Evolutionary conservation across 53 echinoderm and acorn worm species (phyloP), one percentile per base, ranked within the genome.

Genomic region (Temnopleurus reevesii): DNA sequence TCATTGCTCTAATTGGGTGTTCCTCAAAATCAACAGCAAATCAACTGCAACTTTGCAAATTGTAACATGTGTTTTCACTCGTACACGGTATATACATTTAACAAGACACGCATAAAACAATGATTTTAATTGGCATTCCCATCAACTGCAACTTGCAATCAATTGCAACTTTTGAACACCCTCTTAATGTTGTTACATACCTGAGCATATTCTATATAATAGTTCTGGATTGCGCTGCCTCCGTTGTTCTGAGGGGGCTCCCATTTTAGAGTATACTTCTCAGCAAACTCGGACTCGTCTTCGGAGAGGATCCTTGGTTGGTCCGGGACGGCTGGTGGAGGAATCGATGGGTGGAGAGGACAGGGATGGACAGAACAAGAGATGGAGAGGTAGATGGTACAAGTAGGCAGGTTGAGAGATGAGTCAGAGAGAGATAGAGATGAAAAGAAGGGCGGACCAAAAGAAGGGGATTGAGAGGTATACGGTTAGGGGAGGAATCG

Each of bases 211-310:
- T 53, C 36, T 28, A 92, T 46, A 25, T 35, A 1, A 58, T 89
- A 92, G 1, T 29, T 7, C 0, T 57, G 83, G 43, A 92, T 89
- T 4, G 83, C 65, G 23, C 89, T 66, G 2, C 92, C 92, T 0
- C 92, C 92, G 35, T 92, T 89, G 46, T 92, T 81, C 43, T 63
- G 54, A 19, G 92, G 92, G 2, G 84, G 82, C 55, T 71, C 43
- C 92, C 92, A 92, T 24, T 38, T 82, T 0, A 92, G 92, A n/a
- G 55, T 38, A 24, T 89, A 89, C 55, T 76, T 46, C 31, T 59
- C 60, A 0, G 24, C 60, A 24, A 7, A 59, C 1, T 59, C 85
- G 5, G 59, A 59, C 5, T 59, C 85, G 8, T 2, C 6, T 4
- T 44, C 19, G 0, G 85, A 85, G 18, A 43, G 43, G 41, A 85